Base-by-base conservation (phyloP, 1,140 invertebrate species). In the Zaprionus inermis region DNA sequence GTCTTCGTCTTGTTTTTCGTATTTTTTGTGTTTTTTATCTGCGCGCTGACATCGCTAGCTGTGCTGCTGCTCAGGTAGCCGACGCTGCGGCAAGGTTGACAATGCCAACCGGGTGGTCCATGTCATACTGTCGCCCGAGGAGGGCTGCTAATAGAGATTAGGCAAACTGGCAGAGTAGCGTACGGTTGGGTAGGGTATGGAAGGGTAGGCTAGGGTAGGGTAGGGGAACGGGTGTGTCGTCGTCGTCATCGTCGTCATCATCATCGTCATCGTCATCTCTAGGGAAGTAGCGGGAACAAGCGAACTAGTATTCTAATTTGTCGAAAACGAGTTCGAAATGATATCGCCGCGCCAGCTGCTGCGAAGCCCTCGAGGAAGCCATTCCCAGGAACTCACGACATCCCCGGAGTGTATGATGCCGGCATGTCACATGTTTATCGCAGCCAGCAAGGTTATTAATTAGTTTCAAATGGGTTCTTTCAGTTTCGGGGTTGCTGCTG, bases 1-100 rank as follows among this genome's bases (percentile, higher is more conserved):
- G 14, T 38, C 14, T 18, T 49, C 44, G 38, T 38, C 30, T 68
- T 38, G 20, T 34, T 56, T 61, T 60, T 52, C 46, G 24, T 61
- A 54, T 85, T 85, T 85, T 85, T 78, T 66, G 81, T 66, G 81
- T 85, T 64, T 41, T 75, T 85, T 85, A 85, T 85, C 81, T 72
- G 68, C 56, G 55, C 52, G 82, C 69, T 86, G 81, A 85, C 81
- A 85, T 85, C 81, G 78, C 64, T 60, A 51, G 56, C 54, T 7
- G 7, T 20, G 54, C 60, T 69, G 66, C 69, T 73, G 59, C 79
- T 78, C 81, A 85, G 82, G 81, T 85, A 85, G 81, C 78, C 24
- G 41, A 28, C 24, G 41, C 52, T 63, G 32, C 65, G 18, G 57
- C 38, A 52, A 55, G 72, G 72, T 74, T 74, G 72, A 74, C 72